Evolutionary conservation across 2,888 invertebrate species (phyloP), one percentile per base, ranked within the genome.

Genomic region (Dioctria linearis): DNA sequence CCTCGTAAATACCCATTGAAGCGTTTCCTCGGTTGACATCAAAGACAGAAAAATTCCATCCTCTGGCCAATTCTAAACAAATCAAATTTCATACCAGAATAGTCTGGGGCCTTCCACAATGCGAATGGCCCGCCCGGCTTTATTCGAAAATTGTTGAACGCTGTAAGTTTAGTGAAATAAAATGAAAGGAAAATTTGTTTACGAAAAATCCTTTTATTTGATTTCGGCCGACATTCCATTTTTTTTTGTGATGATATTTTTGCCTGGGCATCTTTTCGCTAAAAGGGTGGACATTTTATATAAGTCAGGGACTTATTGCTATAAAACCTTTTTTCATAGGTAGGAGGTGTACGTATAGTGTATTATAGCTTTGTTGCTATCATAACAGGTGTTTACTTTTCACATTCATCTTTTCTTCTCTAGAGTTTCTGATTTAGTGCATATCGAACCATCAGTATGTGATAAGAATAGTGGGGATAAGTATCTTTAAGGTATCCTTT

Each of bases 191-290:
- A 54, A 71, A 71, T 71, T 71, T 71, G 71, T 71, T 71, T 71
- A 71, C 71, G 51, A 71, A 71, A 71, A 54, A 71, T 71, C 54
- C 71, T 39, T 71, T 71, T 71, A 71, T 71, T 71, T 71, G 71
- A 71, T 71, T 71, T 71, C 51, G 71, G 71, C 51, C 71, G 51
- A n/a, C 71, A 71, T 71, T 71, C 71, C 54, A 71, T 54, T 71
- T 71, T 51, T 71, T 71, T 71, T 71, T 71, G 71, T 71, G 51
- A 71, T 71, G 71, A 71, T 71, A 71, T 71, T 71, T 71, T 71
- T 51, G 39, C 25, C 71, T 54, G 37, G 71, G 71, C 54, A 54
- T 51, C 49, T 71, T 54, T 57, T 25, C 59, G 54, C n/a, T 51
- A 54, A 54, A 57, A 49, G 71, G 42, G 54, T 54, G 54, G 54